Evolutionary conservation across 2,888 invertebrate species (phyloP).

Genomic region (Netelia inedita): DNA sequence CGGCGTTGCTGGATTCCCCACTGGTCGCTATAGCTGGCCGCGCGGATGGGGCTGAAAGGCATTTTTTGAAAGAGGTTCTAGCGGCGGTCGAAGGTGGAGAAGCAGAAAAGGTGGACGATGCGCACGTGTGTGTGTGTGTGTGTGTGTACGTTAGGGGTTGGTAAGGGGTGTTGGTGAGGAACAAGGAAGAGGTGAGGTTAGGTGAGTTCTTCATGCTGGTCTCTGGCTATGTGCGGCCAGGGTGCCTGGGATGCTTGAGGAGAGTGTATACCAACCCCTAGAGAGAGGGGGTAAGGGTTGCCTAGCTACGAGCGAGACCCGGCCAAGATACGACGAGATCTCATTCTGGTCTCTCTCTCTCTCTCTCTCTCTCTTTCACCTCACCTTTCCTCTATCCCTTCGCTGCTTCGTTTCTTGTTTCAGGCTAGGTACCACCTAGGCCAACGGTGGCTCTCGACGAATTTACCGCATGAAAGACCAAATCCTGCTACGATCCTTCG

Average conservation of each 20-base stretch:
- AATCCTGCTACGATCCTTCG: not conserved
- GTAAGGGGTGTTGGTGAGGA: too few relatives aligned
- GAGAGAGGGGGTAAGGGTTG: constrained; percentile 80
- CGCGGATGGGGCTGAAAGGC: constrained; percentile 79
- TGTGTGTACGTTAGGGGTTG: not conserved
- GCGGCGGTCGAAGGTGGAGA: constrained; percentile 68
- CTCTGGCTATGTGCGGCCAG: constrained; percentile 43
- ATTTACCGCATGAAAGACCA: constrained; percentile 50
- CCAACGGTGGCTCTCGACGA: constrained; percentile 19
- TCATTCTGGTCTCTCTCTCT: constrained; percentile 64
- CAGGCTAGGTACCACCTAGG: constrained; percentile 54
- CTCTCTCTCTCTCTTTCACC: constrained; percentile 64
- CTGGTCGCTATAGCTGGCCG: constrained; percentile 73
- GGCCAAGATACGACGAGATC: constrained; percentile 81
- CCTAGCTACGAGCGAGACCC: constrained; percentile 85
- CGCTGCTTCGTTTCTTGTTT: constrained; percentile 49
- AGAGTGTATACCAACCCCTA: constrained; percentile 65
- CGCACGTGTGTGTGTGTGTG: constrained; percentile 18
- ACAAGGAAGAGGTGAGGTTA: constrained; percentile 37
- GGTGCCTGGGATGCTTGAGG: constrained; percentile 67
- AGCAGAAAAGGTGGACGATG: constrained; percentile 76
- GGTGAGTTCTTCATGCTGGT: constrained; percentile 49
- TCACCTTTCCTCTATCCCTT: constrained; percentile 48
- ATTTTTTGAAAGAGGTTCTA: constrained; percentile 69
- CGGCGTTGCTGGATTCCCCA: constrained; percentile 81